Base-by-base conservation (phyloP, 1,140 invertebrate species). In the Platyscapa corneri region DNA sequence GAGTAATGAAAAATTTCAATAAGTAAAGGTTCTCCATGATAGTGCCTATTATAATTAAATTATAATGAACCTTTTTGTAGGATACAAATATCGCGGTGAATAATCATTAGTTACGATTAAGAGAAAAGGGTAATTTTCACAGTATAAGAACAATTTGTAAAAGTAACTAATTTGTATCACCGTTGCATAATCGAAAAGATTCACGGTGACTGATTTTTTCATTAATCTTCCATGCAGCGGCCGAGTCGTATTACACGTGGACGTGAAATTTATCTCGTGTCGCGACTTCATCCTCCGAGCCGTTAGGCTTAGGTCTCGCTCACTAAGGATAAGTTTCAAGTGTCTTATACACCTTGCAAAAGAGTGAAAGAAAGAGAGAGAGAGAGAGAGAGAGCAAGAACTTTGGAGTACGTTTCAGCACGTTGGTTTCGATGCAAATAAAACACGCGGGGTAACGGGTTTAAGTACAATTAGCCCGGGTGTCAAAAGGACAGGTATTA, bases 401-500 rank as follows among this genome's bases (percentile, higher is more conserved):
- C 39, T 20, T 34, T 34, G 42, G 30, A 27, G 65, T 16, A 53
- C 39, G 20, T 27, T 60, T 70, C 64, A 70, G 67, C 75, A 18
- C 37, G 83, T 34, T 27, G 46, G 37, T 60, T 70, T 30, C 85
- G 82, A 87, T 87, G 87, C 82, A 86, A 87, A 87, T 87, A 87
- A 87, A 87, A 86, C 79, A 65, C 60, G 30, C 70, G 49, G 53
- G 74, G 20, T 87, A 86, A 86, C 84, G 84, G 84, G 70, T 79
- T 82, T 84, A 85, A 86, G 56, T 83, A 87, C 88, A 90, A 90
- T 90, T 90, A 90, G 88, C 88, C 86, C 82, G 78, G 86, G 87
- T 88, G 89, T 90, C 89, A 88, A 89, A 90, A 90, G 87, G 89
- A 90, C 90, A 83, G 79, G 70, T 80, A 85, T 77, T 85, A 88